A percentile compares a stretch with the other conserved stretches of the same genome.
phyloP scores from a whole-genome alignment of 2,113 vertebrate species.

The Ictalurus furcatus region DNA sequence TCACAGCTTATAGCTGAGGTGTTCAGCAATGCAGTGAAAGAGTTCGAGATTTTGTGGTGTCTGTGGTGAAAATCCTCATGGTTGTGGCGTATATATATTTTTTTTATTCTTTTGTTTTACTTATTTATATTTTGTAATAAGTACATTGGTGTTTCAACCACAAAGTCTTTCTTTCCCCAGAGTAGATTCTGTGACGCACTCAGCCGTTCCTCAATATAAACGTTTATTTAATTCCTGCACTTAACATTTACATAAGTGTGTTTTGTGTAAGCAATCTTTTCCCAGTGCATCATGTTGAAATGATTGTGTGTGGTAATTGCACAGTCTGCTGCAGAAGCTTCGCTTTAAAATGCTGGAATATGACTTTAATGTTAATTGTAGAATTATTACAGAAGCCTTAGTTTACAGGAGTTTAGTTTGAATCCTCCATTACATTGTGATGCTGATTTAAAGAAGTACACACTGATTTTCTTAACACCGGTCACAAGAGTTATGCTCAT shows the following conservation, averaged over 20 bases:
- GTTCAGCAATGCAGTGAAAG: too few relatives aligned
- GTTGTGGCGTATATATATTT: too few relatives aligned
- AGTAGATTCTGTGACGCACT: neutral
- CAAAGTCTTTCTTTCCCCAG: too few relatives aligned
- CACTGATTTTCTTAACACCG: neutral
- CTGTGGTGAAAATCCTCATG: too few relatives aligned
- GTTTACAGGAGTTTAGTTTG: neutral
- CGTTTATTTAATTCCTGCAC: neutral
- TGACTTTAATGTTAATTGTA: neutral
- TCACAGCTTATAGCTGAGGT: too few relatives aligned
- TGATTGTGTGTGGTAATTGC: too few relatives aligned
- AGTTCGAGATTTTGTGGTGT: too few relatives aligned
- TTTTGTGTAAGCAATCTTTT: neutral
- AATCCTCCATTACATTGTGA: neutral
- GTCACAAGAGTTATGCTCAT: neutral
- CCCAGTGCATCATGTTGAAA: too few relatives aligned
- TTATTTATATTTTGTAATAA: too few relatives aligned
- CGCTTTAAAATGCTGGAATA: neutral
- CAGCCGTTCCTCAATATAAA: neutral
- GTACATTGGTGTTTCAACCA: too few relatives aligned
- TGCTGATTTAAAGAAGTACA: neutral
- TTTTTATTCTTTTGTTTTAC: too few relatives aligned
- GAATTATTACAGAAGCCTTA: neutral
- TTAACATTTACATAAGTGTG: neutral
- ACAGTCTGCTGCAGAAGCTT: neutral